Conservation (phyloP, 2,113 vertebrate species). For the Tringa solitaria region DNA sequence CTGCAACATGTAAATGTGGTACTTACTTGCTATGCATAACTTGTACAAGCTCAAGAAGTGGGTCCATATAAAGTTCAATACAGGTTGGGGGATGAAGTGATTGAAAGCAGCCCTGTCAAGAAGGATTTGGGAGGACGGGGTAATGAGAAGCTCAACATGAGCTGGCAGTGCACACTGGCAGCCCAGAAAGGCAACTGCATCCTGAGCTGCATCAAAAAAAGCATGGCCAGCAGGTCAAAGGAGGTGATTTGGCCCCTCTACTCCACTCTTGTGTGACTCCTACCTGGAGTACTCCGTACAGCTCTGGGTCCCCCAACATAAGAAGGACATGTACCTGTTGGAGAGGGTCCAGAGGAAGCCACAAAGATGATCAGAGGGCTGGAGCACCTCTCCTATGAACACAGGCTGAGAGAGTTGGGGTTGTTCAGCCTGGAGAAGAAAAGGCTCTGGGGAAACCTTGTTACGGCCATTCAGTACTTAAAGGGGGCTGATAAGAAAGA, state of each 20-base stretch:
- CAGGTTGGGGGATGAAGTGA: not conserved
- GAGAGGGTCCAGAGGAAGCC: not conserved
- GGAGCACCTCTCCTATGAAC: not conserved
- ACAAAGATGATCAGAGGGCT: not conserved
- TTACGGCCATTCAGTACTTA: fast-evolving
- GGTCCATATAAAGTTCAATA: not conserved
- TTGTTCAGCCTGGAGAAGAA: not conserved
- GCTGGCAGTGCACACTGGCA: fast-evolving
- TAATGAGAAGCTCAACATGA: not conserved
- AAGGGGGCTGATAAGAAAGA: not conserved
- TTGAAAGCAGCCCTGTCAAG: not conserved
- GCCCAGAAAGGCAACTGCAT: not conserved
- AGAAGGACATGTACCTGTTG: not conserved
- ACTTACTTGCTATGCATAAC: not conserved
- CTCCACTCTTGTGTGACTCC: not conserved
- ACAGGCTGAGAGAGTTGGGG: not conserved
- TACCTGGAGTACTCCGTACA: fast-evolving
- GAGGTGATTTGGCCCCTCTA: not conserved
- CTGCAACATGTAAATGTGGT: not conserved
- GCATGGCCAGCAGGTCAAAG: not conserved
- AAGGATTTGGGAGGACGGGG: not conserved
- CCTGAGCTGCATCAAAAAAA: not conserved
- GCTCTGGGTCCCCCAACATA: not conserved
- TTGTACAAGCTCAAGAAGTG: not conserved
- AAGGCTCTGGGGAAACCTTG: not conserved